Evolutionary conservation across 2,113 vertebrate genomes (phyloP).

Genomic region (Heliornis fulica): DNA sequence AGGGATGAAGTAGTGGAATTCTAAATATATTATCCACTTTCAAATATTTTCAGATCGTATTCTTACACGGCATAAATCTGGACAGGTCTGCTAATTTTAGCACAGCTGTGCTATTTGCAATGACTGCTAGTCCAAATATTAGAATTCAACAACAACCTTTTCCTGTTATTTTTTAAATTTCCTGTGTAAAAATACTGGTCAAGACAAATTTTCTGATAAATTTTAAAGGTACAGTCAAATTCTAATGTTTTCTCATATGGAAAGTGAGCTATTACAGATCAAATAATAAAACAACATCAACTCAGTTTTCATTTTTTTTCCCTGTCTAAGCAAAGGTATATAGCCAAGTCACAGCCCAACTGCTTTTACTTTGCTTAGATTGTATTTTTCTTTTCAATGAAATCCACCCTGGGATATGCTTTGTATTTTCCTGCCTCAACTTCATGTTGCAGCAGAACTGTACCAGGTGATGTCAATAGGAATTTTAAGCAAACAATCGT

Average conservation of each 20-base stretch:
- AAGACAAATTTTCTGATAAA: not conserved
- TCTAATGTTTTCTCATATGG: conserved; percentile 11
- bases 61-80: not conserved
- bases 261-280: not conserved
- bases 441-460: not conserved
- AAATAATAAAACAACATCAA: not conserved
- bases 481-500: not conserved
- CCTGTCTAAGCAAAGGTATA: not conserved
- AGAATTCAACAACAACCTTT: not conserved
- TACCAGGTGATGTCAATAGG: not conserved
- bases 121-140: not conserved
- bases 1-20: not conserved
- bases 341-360: not conserved
- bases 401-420: not conserved
- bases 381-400: not conserved
- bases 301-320: not conserved
- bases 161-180: not conserved
- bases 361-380: not conserved
- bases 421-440: not conserved
- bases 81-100: not conserved
- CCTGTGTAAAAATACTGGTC: not conserved
- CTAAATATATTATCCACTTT: not conserved
- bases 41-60: not conserved
- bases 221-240: not conserved
- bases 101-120: not conserved